Percentiles rank a stretch among this genome's conserved stretches.
phyloP scores from a whole-genome alignment of 2,888 invertebrate genomes.

The Neocrepidodera transversa region DNA sequence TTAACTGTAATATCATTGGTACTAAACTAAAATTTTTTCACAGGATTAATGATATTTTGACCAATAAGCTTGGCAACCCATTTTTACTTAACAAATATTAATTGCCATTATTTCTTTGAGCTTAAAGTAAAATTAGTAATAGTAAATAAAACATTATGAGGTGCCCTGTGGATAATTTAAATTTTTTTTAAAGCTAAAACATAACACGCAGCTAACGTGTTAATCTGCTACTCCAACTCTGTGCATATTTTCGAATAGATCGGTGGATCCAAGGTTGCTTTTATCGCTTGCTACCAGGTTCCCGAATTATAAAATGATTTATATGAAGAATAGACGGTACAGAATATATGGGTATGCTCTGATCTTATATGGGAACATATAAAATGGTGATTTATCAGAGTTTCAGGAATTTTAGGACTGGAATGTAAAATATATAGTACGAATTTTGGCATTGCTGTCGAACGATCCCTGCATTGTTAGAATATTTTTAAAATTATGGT shows the following conservation, averaged over 20 bases:
- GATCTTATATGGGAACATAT: slow-evolving; percentile 24
- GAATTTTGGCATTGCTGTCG: background rate
- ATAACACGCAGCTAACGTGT: too few relatives aligned
- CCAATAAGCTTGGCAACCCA: too few relatives aligned
- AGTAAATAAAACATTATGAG: too few relatives aligned
- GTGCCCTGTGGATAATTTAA: too few relatives aligned
- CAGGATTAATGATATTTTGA: too few relatives aligned
- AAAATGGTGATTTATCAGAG: slow-evolving; percentile 30
- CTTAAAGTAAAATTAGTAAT: too few relatives aligned
- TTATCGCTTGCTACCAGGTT: slow-evolving; percentile 56
- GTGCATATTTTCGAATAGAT: slow-evolving; percentile 45
- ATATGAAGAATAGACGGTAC: slow-evolving; percentile 54
- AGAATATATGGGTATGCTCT: slow-evolving; percentile 53
- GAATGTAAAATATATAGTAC: slow-evolving; percentile 9
- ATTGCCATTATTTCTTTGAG: too few relatives aligned
- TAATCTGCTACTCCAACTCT: background rate
- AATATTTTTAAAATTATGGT: slow-evolving; percentile 8
- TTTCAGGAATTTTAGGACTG: slow-evolving; percentile 17
- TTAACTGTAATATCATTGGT: too few relatives aligned
- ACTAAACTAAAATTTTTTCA: too few relatives aligned
- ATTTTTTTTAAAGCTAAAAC: too few relatives aligned
- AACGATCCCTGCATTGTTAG: background rate
- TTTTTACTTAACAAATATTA: too few relatives aligned
- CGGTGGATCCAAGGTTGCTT: slow-evolving; percentile 47
- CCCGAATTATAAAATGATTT: slow-evolving; percentile 58